These are phyloP conservation scores for Drosophila quadrilineata DNA, from an alignment of 1,140 invertebrate species.

Conservation along the genomic window DNA sequence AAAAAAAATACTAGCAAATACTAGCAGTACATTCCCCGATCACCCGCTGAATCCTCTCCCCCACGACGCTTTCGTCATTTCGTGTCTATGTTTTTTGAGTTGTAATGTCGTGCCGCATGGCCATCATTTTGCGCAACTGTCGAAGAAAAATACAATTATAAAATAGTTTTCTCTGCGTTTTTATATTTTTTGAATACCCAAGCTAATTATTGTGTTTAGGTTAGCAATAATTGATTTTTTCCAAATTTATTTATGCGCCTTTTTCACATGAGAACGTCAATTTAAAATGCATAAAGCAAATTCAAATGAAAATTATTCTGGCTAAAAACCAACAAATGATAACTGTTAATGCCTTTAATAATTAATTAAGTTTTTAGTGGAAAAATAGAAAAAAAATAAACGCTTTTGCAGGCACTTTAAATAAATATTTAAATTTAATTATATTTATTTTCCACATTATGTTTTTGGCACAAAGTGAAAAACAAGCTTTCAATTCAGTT, in stretches of 20 bases:
- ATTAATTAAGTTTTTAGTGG: background rate
- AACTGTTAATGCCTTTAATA: too few species aligned
- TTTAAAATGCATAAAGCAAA: too few species aligned
- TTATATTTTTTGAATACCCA: too few species aligned
- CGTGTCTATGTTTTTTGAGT: conserved; percentile 10
- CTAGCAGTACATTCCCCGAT: background rate
- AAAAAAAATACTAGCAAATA: conserved; percentile 1
- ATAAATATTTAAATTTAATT: conserved; percentile 9
- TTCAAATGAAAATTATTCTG: too few species aligned
- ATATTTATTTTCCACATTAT: conserved; percentile 8
- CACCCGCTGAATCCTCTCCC: background rate
- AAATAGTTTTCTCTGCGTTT: background rate
- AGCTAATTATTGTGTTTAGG: too few species aligned
- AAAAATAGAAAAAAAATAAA: background rate
- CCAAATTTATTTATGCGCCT: too few species aligned
- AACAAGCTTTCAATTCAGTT: conserved; percentile 5
- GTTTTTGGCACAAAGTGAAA: conserved; percentile 10
- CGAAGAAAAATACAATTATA: too few species aligned
- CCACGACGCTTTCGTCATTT: background rate
- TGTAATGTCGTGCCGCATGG: conserved; percentile 9
- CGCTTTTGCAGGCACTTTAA: conserved; percentile 30
- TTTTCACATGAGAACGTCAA: too few species aligned
- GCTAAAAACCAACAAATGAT: too few species aligned
- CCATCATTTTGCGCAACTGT: background rate
- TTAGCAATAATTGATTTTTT: background rate